Evolutionary conservation across 2,888 invertebrate genomes (phyloP).

Genomic region (Eupithecia dodoneata): DNA sequence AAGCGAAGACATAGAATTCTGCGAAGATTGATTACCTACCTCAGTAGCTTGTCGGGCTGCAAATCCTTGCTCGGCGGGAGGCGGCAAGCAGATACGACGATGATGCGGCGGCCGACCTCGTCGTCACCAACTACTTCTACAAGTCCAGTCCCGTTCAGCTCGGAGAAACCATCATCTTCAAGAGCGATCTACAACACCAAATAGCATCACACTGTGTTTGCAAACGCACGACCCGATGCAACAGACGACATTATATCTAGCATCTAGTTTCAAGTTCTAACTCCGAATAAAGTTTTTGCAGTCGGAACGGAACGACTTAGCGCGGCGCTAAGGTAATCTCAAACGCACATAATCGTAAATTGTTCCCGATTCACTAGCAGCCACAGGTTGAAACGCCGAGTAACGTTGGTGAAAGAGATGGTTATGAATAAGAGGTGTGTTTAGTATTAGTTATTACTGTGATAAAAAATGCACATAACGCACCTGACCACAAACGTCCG

Average conservation of each 20-base stretch:
- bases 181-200: conserved; percentile 57
- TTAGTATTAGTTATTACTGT: background rate
- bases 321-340: background rate
- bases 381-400: background rate
- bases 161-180: conserved; percentile 66
- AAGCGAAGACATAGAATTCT: background rate
- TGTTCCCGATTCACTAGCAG: background rate
- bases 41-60: conserved; percentile 82
- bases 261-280: background rate
- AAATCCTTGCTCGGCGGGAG: conserved; percentile 91
- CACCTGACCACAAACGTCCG: conserved; percentile 11
- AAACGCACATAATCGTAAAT: background rate
- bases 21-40: conserved; percentile 52
- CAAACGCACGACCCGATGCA: background rate
- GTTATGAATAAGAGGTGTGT: background rate
- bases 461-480: background rate
- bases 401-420: background rate
- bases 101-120: conserved; percentile 94
- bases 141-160: conserved; percentile 67
- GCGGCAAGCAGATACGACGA: conserved; percentile 96
- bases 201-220: background rate
- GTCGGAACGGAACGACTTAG: background rate
- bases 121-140: conserved; percentile 87
- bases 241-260: background rate
- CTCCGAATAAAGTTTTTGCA: background rate